Percentiles rank a stretch among this genome's conserved stretches.
phyloP scores from a whole-genome alignment of 2,888 invertebrate species.

The Kuschelorhynchus macadamiae region DNA sequence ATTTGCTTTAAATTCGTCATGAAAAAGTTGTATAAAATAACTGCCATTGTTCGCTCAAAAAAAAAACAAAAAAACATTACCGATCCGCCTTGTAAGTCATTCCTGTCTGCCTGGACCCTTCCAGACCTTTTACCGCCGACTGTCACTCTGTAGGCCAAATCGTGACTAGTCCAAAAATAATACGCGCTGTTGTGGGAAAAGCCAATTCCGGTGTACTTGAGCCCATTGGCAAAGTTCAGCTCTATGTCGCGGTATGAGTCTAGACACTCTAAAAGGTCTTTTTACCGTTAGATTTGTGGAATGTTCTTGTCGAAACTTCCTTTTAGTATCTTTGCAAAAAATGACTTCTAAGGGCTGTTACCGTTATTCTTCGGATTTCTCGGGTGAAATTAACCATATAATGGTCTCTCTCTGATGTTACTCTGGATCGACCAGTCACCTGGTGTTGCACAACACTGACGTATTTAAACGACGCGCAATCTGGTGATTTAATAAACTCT shows the following conservation, averaged over 20 bases:
- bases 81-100: conserved; percentile 1
- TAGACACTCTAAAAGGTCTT: neutral
- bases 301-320: neutral
- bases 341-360: neutral
- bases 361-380: neutral
- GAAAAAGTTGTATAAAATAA: neutral
- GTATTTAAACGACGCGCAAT: neutral
- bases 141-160: conserved; percentile 7
- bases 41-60: too few species aligned
- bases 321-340: neutral
- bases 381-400: too few species aligned
- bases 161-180: conserved; percentile 1
- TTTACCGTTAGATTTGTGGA: neutral
- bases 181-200: neutral
- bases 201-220: neutral
- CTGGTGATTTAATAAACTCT: conserved; percentile 2
- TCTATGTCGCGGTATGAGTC: neutral
- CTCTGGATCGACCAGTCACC: conserved; percentile 3
- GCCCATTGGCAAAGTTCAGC: conserved; percentile 3
- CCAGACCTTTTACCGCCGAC: conserved; percentile 7
- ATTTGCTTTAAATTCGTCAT: neutral
- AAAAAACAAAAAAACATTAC: too few species aligned
- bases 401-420: neutral
- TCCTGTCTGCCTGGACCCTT: neutral
- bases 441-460: conserved; percentile 2